Evolutionary conservation across 2,113 vertebrate species (phyloP), one percentile per base, ranked within the genome.

Genomic region (Mormoops blainvillei): DNA sequence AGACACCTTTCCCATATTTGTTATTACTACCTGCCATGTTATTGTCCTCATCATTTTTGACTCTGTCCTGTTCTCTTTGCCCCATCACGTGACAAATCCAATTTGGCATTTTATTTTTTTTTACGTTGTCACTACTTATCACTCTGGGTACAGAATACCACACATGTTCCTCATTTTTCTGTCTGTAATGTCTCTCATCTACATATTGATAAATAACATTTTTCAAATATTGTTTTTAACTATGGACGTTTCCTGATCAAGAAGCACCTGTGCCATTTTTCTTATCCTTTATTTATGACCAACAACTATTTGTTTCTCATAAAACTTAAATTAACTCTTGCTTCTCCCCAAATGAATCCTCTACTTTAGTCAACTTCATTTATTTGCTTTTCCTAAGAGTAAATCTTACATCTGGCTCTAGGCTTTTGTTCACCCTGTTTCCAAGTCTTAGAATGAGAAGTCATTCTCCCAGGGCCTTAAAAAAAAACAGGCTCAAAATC

Each of bases 131-230:
- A 76, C 15, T 73, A 7, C 63, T 87, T 26, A 13, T 58, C 52
- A 54, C 6, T 50, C 61, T 83, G 78, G 70, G 50, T 84, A 70
- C 65, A 96, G 68, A 96, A 74, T 71, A 94, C 68, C 70, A 91
- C 8, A 88, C 3, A 26, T 36, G 4, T 48, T 68, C n/a, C 28
- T 70, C 22, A 0, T 24, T 74, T 73, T 89, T 83, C 50, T 83
- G 28, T 48, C 82, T 88, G 43, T 73, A 54, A 28, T 85, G 31
- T 89, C 50, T 52, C 28, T 67, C 74, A 89, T 16, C 22, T 89
- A 68, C 78, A 54, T 7, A 63, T 33, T 78, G 45, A 68, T 61
- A 85, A 78, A 43, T 76, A 73, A 89, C 61, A 91, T 63, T 91
- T 83, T 43, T 78, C n/a, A 96, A 91, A 83, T 80, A 77, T 2